These are phyloP conservation scores for Melanostoma scalare DNA, from an alignment of 2,888 invertebrate genomes.

Conservation along the genomic window DNA sequence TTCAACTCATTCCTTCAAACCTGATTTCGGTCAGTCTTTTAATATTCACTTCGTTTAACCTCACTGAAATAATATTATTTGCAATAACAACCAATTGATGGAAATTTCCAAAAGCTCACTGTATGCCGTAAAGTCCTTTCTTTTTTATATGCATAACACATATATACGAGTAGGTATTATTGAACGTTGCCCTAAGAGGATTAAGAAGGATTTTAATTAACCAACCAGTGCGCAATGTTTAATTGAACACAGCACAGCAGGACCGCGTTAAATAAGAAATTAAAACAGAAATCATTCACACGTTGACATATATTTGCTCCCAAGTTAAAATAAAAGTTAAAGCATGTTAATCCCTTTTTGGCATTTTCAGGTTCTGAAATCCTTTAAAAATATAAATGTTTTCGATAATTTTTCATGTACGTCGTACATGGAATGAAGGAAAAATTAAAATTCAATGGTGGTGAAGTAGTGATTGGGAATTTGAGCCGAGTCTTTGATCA, in stretches of 20 bases:
- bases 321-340: not conserved
- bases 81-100: constrained; percentile 10
- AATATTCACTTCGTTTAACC: not conserved
- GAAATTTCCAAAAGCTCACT: constrained; percentile 11
- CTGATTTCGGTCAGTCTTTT: too few relatives aligned
- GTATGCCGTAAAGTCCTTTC: not conserved
- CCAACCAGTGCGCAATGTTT: constrained; percentile 28
- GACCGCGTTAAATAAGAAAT: constrained; percentile 34
- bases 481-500: too few relatives aligned
- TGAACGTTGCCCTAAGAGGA: constrained; percentile 38
- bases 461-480: too few relatives aligned
- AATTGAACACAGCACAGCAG: constrained; percentile 44
- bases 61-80: not conserved
- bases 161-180: not conserved
- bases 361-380: constrained; percentile 5
- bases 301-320: constrained; percentile 10
- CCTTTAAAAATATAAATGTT: constrained; percentile 21
- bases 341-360: constrained; percentile 37
- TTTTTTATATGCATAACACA: constrained; percentile 1
- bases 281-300: constrained; percentile 16
- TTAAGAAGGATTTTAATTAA: constrained; percentile 58
- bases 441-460: not conserved
- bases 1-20: not conserved
- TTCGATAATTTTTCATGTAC: not conserved
- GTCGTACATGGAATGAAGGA: not conserved